Evolutionary conservation across 2,113 vertebrate species (phyloP), one percentile per base, ranked within the genome.

Genomic region (Notothenia coriiceps): DNA sequence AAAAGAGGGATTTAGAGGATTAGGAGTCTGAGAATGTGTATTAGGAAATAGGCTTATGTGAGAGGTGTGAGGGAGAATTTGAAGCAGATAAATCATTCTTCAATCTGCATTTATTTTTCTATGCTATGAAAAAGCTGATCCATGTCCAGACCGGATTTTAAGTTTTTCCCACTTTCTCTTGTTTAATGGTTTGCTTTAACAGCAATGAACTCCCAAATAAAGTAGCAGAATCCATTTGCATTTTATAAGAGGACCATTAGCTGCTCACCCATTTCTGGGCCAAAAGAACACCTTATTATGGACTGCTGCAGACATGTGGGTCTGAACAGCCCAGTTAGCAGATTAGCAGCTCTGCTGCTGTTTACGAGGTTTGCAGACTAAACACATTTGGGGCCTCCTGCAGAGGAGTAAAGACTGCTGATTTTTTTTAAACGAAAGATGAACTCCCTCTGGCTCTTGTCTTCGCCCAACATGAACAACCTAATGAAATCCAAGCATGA

Each of bases 331-430:
- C 74, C 59, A 1, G 66, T 63, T 82, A 66, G 83, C 75, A 78
- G 66, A 77, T 85, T 60, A 83, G 64, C 75, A 80, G 79, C 66
- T 64, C 29, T 46, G 11, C 57, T 70, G 76, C 22, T 57, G 57
- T 74, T 76, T 80, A 59, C 55, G 59, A 79, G 71, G 69, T 71
- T 70, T 69, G 72, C 29, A 54, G 72, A 56, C 70, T 70, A 12
- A 54, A 78, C 74, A 78, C 51, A 43, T 70, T 46, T 35, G 5
- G 56, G 35, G n/a, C 13, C 10, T 13, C 63, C 82, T 51, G 73
- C 67, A 64, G 83, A 62, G 64, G 47, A 18, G 11, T 40, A 61
- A 11, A 33, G 11, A 8, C 18, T 57, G 46, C 56, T 6, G 33
- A 13, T 13, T 3, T 15, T 40, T 35, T 35, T 5, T 11, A 61